Conservation (phyloP, 2,888 invertebrate genomes). For the Drosophila parthenogenetica region DNA sequence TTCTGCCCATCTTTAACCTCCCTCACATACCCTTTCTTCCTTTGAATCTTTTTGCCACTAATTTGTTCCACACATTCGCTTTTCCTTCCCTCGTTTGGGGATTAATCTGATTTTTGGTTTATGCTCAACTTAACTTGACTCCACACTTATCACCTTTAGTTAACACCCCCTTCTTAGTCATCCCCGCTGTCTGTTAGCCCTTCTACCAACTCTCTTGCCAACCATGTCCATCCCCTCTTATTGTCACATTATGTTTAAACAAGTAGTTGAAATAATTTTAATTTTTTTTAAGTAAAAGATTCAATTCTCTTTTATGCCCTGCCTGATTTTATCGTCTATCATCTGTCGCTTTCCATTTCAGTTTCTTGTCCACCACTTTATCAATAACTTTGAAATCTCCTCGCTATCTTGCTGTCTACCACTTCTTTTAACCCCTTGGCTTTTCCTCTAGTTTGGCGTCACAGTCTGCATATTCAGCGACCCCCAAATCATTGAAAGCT, state of each 20-base stretch:
- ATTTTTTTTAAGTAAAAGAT: slow-evolving; percentile 55
- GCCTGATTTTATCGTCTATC: not conserved
- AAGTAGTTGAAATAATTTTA: slow-evolving; percentile 64
- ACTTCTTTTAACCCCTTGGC: not conserved
- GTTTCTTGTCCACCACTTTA: slow-evolving; percentile 27
- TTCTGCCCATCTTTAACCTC: not conserved
- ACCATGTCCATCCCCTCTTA: slow-evolving; percentile 31
- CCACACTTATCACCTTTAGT: not conserved
- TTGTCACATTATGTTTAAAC: slow-evolving; percentile 49
- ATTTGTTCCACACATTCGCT: slow-evolving; percentile 40
- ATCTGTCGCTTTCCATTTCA: slow-evolving; percentile 32
- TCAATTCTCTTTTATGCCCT: not conserved
- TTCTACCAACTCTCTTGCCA: not conserved
- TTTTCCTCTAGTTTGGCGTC: not conserved
- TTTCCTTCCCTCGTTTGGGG: slow-evolving; percentile 27
- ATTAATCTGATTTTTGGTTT: slow-evolving; percentile 73
- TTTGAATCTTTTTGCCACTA: not conserved
- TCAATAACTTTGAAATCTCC: slow-evolving; percentile 30
- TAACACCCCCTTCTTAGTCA: fast-evolving
- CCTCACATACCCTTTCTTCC: no score
- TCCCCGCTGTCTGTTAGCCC: not conserved
- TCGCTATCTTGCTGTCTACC: not conserved
- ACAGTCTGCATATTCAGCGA: slow-evolving; percentile 20
- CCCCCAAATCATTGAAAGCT: slow-evolving; percentile 61
- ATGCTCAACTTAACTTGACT: slow-evolving; percentile 29